Conservation (phyloP, 2,888 invertebrate genomes). For the Stenodema calcarata region DNA sequence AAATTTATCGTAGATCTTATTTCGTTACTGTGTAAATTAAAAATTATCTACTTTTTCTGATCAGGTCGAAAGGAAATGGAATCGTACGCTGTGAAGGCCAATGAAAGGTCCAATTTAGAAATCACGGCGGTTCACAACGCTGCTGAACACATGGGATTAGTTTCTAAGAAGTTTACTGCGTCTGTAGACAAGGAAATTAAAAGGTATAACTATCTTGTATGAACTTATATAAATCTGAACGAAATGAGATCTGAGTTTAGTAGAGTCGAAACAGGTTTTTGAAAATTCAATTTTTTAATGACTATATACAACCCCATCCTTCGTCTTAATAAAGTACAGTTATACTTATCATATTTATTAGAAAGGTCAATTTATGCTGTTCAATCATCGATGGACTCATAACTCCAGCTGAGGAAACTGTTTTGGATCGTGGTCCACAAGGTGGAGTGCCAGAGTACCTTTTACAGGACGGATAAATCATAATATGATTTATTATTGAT, state of each 20-base stretch:
- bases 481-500: too few relatives aligned
- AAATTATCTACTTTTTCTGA: neutral
- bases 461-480: neutral
- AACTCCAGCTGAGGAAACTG: too few relatives aligned
- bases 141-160: conserved; percentile 44
- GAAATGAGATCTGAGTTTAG: too few relatives aligned
- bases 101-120: conserved; percentile 51
- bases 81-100: conserved; percentile 44
- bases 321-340: too few relatives aligned
- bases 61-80: conserved; percentile 52
- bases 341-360: too few relatives aligned
- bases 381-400: too few relatives aligned
- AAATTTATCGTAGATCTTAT: neutral
- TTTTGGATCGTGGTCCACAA: too few relatives aligned
- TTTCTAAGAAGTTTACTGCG: conserved; percentile 48
- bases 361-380: too few relatives aligned
- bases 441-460: neutral
- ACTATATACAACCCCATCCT: too few relatives aligned
- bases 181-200: conserved; percentile 51
- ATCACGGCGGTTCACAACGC: conserved; percentile 49
- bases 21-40: neutral
- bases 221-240: too few relatives aligned
- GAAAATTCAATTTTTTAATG: too few relatives aligned
- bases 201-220: neutral
- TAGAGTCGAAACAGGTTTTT: too few relatives aligned